Evolutionary conservation across 2,797 vertebrate genomes (phyloP).

Genomic region (Rhodeus uyekii): DNA sequence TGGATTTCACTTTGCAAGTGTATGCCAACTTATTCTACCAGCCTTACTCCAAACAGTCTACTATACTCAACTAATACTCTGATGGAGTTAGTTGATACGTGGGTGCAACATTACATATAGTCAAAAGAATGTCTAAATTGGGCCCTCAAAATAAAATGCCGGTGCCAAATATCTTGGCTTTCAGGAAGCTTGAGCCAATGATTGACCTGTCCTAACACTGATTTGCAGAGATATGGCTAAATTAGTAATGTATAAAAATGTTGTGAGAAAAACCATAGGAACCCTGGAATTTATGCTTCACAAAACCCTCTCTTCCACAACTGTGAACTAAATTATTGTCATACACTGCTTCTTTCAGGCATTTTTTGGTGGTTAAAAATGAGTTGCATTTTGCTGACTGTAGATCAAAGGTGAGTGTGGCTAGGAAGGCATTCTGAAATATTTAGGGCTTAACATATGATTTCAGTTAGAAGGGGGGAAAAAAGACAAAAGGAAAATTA

Average conservation of each 20-base stretch:
- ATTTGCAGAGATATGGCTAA: neutral
- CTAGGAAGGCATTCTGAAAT: neutral
- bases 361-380: neutral
- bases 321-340: neutral
- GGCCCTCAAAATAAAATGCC: too few relatives aligned
- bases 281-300: neutral
- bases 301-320: neutral
- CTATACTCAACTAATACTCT: neutral
- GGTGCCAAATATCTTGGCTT: neutral
- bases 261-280: neutral
- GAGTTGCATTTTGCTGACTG: neutral
- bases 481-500: conserved; percentile 60
- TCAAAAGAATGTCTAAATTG: neutral
- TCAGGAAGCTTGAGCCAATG: neutral
- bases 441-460: neutral
- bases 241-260: neutral
- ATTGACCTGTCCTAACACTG: neutral
- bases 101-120: neutral
- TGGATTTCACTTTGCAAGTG: neutral
- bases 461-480: conserved; percentile 28
- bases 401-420: neutral
- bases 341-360: neutral
- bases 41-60: neutral
- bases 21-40: neutral
- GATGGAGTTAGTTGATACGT: neutral